These are phyloP conservation scores for Caenorhabditis uteleia DNA, from an alignment of 2,888 invertebrate genomes.

Conservation along the genomic window DNA sequence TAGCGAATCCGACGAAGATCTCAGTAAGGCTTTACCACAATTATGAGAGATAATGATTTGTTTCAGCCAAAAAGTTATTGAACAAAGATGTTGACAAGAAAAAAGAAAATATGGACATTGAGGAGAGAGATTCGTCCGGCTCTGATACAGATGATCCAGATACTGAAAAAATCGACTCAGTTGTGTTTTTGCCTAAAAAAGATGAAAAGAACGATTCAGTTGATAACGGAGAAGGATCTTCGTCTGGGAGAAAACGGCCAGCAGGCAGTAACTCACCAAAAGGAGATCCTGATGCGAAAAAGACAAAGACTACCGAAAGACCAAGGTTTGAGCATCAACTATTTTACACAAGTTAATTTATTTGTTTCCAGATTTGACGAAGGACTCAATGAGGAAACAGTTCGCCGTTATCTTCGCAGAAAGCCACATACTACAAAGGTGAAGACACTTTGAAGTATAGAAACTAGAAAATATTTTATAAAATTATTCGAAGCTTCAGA, in stretches of 20 bases:
- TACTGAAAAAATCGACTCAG: constrained; percentile 69
- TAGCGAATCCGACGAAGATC: constrained; percentile 48
- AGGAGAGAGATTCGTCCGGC: constrained; percentile 62
- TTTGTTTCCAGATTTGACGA: constrained; percentile 31
- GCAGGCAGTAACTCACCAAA: constrained; percentile 36
- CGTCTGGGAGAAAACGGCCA: not conserved
- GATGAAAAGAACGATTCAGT: constrained; percentile 16
- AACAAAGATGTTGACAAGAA: constrained; percentile 38
- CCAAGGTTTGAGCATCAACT: constrained; percentile 6
- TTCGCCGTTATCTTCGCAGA: constrained; percentile 88
- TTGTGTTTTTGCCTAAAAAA: constrained; percentile 62
- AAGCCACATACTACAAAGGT: constrained; percentile 98
- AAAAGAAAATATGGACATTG: constrained; percentile 42
- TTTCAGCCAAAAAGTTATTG: constrained; percentile 49
- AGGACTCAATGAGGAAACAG: constrained; percentile 63
- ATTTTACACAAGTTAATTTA: not conserved
- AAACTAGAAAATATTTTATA: not conserved
- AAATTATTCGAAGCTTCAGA: not conserved
- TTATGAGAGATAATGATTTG: not conserved
- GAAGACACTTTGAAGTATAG: constrained; percentile 75
- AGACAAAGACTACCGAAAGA: constrained; percentile 36
- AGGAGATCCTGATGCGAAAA: constrained; percentile 42
- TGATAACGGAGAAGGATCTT: constrained; percentile 6
- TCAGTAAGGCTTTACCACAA: constrained; percentile 1
- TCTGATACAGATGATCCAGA: constrained; percentile 72